Conservation (phyloP, 2,113 vertebrate genomes). For the Triplophysa tibetana region DNA sequence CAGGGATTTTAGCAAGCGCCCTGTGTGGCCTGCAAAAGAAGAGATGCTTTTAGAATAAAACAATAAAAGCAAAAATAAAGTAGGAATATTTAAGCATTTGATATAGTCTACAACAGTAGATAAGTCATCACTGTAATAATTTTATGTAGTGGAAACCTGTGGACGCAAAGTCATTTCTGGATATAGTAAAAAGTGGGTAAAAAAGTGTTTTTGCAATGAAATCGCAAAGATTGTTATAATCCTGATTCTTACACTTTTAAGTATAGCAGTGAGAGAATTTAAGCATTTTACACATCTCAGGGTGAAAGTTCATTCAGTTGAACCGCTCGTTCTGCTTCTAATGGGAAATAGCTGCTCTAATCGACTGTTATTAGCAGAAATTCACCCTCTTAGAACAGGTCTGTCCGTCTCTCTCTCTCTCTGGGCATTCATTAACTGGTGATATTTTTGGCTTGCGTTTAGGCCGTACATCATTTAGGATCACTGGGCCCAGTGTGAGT, state of each 20-base stretch:
- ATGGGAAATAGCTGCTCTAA: slow-evolving; percentile 43
- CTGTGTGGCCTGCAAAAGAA: slow-evolving; percentile 80
- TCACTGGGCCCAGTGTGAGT: slow-evolving; percentile 37
- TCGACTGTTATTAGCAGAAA: slow-evolving; percentile 28
- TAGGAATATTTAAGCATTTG: no score
- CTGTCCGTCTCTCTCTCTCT: neutral
- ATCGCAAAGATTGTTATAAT: neutral
- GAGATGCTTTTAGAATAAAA: neutral
- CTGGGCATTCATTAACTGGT: slow-evolving; percentile 27
- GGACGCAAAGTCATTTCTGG: neutral
- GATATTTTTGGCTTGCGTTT: slow-evolving; percentile 51
- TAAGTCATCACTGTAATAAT: neutral
- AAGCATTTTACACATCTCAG: slow-evolving; percentile 22
- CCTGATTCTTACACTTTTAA: neutral
- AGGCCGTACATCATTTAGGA: slow-evolving; percentile 39
- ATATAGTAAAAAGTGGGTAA: neutral
- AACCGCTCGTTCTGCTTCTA: slow-evolving; percentile 38
- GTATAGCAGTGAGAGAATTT: slow-evolving; percentile 6
- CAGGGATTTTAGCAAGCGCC: slow-evolving; percentile 83
- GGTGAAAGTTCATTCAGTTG: slow-evolving; percentile 40
- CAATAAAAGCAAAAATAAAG: neutral
- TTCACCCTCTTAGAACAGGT: slow-evolving; percentile 16
- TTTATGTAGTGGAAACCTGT: neutral
- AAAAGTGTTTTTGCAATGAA: neutral
- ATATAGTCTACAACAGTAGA: neutral